Conservation (phyloP, 1,140 invertebrate species). For the Oryzaephilus surinamensis region DNA sequence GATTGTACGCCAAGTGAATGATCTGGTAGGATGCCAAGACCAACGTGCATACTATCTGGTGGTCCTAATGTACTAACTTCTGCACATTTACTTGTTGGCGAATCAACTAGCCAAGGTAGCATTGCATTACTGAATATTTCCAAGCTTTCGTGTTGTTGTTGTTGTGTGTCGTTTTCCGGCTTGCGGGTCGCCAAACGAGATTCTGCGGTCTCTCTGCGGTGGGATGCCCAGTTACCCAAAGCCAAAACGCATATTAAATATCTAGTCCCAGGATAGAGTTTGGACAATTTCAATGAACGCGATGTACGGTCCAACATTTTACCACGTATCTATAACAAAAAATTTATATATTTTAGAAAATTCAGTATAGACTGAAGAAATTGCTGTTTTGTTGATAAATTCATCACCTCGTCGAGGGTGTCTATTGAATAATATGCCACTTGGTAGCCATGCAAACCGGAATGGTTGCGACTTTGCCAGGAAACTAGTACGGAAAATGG, state of each 20-base stretch:
- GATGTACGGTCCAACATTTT: constrained; percentile 56
- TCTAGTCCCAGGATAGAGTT: constrained; percentile 61
- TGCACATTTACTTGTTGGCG: constrained; percentile 61
- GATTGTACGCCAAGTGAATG: constrained; percentile 53
- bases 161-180: constrained; percentile 37
- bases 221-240: constrained; percentile 54
- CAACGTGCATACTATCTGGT: constrained; percentile 49
- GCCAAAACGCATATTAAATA: constrained; percentile 80
- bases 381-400: background rate
- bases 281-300: constrained; percentile 58
- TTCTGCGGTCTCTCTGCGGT: constrained; percentile 35
- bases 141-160: constrained; percentile 22
- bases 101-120: constrained; percentile 56
- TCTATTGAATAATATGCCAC: constrained; percentile 73
- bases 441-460: constrained; percentile 73
- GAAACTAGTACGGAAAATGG: constrained; percentile 77
- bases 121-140: constrained; percentile 41
- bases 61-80: constrained; percentile 65
- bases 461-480: constrained; percentile 82
- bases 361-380: too few species aligned
- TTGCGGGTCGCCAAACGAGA: constrained; percentile 40
- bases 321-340: constrained; percentile 50
- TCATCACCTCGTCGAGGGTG: constrained; percentile 42
- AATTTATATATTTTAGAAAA: background rate
- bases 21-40: constrained; percentile 50